Evolutionary conservation across 2,888 invertebrate genomes (phyloP).

Genomic region (Meghimatium bilineatum): DNA sequence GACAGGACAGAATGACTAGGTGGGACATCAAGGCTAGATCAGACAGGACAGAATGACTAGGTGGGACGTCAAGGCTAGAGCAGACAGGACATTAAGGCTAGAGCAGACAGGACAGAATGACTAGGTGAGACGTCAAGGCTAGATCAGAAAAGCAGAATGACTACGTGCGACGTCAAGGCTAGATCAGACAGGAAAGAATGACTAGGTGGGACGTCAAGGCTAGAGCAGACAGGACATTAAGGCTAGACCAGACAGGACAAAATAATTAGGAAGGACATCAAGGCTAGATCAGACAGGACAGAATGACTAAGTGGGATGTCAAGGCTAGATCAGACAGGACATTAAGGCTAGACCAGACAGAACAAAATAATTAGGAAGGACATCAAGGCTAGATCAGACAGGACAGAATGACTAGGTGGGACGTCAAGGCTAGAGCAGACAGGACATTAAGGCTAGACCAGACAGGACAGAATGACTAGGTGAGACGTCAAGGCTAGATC

Average conservation of each 20-base stretch:
- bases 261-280: neutral
- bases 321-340: neutral
- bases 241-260: neutral
- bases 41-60: neutral
- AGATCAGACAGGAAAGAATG: neutral
- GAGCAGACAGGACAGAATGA: neutral
- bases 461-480: neutral
- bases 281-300: neutral
- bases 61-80: too few relatives aligned
- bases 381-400: neutral
- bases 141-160: neutral
- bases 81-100: neutral
- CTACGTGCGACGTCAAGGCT: neutral
- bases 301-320: neutral
- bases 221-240: neutral
- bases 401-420: neutral
- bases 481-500: neutral
- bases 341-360: neutral
- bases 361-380: neutral
- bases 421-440: neutral
- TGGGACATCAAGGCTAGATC: neutral
- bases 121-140: neutral
- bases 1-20: neutral
- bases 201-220: neutral
- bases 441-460: neutral